These are phyloP conservation scores for Pollicipes pollicipes DNA, from an alignment of 1,140 invertebrate species.

Conservation along the genomic window DNA sequence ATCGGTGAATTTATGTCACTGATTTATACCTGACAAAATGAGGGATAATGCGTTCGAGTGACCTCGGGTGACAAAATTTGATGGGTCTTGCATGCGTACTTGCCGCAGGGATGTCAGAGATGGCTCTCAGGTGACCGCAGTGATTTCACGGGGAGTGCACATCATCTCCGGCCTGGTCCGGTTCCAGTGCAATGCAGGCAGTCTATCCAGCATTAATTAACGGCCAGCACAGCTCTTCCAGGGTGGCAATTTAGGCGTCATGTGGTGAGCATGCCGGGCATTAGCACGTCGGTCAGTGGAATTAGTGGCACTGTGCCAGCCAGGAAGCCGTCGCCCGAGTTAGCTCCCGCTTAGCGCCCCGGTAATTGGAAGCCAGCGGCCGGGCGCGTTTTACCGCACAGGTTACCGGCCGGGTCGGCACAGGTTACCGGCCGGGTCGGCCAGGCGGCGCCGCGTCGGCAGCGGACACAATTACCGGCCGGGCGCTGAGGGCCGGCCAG, in stretches of 20 bases:
- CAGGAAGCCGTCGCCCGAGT: background rate
- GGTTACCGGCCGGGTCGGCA: background rate
- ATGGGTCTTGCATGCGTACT: too few relatives aligned
- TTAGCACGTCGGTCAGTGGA: background rate
- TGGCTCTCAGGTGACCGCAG: too few relatives aligned
- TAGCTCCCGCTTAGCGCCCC: background rate
- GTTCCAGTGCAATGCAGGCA: background rate
- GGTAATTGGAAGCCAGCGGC: background rate
- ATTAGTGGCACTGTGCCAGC: background rate
- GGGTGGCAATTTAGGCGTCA: background rate
- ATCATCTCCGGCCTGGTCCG: background rate
- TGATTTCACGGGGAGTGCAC: background rate
- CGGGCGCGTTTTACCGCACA: background rate
- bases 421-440: too few relatives aligned
- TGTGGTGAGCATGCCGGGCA: background rate
- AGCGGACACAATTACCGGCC: too few relatives aligned
- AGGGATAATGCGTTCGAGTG: background rate
- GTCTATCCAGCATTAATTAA: background rate
- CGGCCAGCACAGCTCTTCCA: background rate
- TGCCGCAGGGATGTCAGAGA: too few relatives aligned
- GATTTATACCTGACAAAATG: background rate
- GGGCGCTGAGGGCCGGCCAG: too few relatives aligned
- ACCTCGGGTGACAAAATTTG: too few relatives aligned
- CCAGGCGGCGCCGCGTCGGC: too few relatives aligned
- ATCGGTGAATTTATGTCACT: background rate